Percentiles rank a stretch among this genome's conserved stretches.
Conservation (phyloP, 2,888 invertebrate species). For the Polia nebulosa region DNA sequence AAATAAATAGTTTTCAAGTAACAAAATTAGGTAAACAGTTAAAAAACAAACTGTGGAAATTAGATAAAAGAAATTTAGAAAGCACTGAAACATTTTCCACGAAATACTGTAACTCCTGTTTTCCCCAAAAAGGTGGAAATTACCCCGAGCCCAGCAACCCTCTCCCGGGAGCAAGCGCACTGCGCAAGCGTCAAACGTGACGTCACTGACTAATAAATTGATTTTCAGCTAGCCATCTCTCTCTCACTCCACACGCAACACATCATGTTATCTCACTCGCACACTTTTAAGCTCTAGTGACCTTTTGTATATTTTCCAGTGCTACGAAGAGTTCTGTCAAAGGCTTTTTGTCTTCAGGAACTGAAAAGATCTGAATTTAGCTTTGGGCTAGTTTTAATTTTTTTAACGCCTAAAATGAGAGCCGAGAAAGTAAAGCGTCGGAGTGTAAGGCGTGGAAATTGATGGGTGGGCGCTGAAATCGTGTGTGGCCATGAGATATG, state of each 20-base stretch:
- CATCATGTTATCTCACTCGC: conserved; percentile 76
- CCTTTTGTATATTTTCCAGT: conserved; percentile 89
- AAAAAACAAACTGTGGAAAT: too few relatives aligned
- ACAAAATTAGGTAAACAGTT: too few relatives aligned
- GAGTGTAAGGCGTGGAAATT: conserved; percentile 52
- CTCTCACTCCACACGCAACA: conserved; percentile 62
- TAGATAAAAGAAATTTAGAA: not conserved
- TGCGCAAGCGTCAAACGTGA: conserved; percentile 88
- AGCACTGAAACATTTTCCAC: accelerated
- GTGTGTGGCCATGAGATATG: conserved; percentile 40
- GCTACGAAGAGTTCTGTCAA: conserved; percentile 82
- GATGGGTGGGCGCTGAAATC: conserved; percentile 46
- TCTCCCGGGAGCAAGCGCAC: conserved; percentile 80
- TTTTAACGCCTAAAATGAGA: conserved; percentile 57
- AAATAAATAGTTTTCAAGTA: too few relatives aligned
- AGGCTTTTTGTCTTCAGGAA: conserved; percentile 85
- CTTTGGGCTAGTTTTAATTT: conserved; percentile 75
- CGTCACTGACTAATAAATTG: conserved; percentile 91
- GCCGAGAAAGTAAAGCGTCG: conserved; percentile 42
- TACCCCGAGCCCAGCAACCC: conserved; percentile 78
- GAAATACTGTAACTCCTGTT: not conserved
- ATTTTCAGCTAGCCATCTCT: conserved; percentile 86
- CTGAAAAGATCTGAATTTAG: conserved; percentile 82
- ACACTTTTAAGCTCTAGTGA: conserved; percentile 84
- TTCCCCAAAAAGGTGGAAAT: conserved; percentile 57